Conservation (phyloP, 2,113 vertebrate species). For the Scartelaos histophorus region DNA sequence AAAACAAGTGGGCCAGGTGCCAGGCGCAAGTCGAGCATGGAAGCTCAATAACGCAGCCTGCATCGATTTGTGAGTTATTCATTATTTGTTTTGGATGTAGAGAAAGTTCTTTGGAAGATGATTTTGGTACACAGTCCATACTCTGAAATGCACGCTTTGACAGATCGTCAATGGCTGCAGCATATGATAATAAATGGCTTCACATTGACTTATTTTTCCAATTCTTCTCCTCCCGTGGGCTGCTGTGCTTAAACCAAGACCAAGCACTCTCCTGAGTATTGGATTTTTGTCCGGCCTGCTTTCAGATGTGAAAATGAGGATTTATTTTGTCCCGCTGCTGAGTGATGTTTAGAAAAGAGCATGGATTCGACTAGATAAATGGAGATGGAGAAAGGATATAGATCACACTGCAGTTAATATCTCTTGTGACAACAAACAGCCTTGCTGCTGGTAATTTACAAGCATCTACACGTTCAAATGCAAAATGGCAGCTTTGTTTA, state of each 20-base stretch:
- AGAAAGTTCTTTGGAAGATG: slow-evolving; percentile 68
- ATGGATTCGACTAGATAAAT: slow-evolving; percentile 47
- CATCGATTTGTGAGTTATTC: slow-evolving; percentile 69
- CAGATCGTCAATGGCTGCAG: slow-evolving; percentile 67
- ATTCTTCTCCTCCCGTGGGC: slow-evolving; percentile 34
- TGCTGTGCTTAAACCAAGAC: slow-evolving; percentile 61
- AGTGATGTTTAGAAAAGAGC: slow-evolving; percentile 49
- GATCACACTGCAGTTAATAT: slow-evolving; percentile 54
- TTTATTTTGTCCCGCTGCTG: slow-evolving; percentile 54
- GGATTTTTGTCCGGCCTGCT: slow-evolving; percentile 54
- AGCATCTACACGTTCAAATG: slow-evolving; percentile 45
- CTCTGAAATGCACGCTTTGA: slow-evolving; percentile 65
- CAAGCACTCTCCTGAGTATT: slow-evolving; percentile 56
- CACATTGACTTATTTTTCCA: slow-evolving; percentile 66
- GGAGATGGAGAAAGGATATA: slow-evolving; percentile 50
- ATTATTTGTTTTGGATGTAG: slow-evolving; percentile 73
- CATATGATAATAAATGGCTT: slow-evolving; percentile 70
- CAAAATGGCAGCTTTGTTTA: slow-evolving; percentile 71
- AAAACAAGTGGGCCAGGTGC: slow-evolving; percentile 61
- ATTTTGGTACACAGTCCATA: slow-evolving; percentile 52
- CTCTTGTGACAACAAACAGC: slow-evolving; percentile 58
- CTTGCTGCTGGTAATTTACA: slow-evolving; percentile 59
- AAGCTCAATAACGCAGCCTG: slow-evolving; percentile 59
- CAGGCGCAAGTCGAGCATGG: slow-evolving; percentile 61
- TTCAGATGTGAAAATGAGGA: slow-evolving; percentile 68